A percentile compares a stretch with the other conserved stretches of the same genome.
Evolutionary conservation across 2,888 invertebrate genomes (phyloP).

Genomic region (Diarsia brunnea): DNA sequence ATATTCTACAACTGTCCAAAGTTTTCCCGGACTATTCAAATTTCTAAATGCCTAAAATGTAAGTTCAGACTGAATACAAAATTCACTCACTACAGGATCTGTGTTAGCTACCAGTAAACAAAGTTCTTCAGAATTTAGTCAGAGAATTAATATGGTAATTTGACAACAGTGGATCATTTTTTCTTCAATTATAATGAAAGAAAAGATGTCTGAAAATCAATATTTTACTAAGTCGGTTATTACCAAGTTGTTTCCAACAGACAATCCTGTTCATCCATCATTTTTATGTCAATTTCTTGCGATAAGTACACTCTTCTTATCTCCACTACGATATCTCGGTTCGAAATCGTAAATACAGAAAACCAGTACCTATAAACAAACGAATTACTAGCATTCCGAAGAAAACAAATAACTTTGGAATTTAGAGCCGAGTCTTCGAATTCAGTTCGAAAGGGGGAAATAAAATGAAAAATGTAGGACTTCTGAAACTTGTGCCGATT

Average conservation of each 20-base stretch:
- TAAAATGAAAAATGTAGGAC: conserved; percentile 63
- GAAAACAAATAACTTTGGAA: conserved; percentile 42
- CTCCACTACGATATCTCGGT: conserved; percentile 7
- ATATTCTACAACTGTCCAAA: neutral
- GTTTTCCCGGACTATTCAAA: neutral
- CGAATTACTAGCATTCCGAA: conserved; percentile 16
- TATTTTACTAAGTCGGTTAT: conserved; percentile 9
- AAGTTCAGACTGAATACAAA: conserved; percentile 8
- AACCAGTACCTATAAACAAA: conserved; percentile 26
- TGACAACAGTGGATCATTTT: neutral
- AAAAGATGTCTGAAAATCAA: neutral
- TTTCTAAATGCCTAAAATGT: neutral
- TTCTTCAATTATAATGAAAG: too few relatives aligned
- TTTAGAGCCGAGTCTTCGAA: conserved; percentile 24
- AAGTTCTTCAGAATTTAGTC: neutral
- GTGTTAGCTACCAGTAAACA: neutral
- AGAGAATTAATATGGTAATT: conserved; percentile 3
- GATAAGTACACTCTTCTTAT: conserved; percentile 34
- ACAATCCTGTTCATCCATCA: conserved; percentile 43
- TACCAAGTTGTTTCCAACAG: neutral
- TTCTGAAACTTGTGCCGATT: conserved; percentile 46
- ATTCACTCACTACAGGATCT: neutral
- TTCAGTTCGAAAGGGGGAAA: conserved; percentile 45
- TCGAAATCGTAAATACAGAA: conserved; percentile 13
- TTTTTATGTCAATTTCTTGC: conserved; percentile 39